Evolutionary conservation across 2,113 vertebrate genomes (phyloP).

Genomic region (Dipodomys spectabilis): DNA sequence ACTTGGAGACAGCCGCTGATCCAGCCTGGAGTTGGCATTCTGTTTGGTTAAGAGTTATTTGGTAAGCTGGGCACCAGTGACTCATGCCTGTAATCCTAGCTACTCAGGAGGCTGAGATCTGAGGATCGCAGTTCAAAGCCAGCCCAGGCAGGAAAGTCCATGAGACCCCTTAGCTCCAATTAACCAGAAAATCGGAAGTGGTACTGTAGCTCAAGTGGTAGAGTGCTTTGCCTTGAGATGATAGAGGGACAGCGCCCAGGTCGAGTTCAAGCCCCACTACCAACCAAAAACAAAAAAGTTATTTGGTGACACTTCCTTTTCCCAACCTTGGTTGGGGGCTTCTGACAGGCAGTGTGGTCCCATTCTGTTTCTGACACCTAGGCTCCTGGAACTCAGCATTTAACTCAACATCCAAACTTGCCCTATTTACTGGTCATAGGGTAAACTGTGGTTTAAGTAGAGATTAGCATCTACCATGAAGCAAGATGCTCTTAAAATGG

Average conservation of each 20-base stretch:
- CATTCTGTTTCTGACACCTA: background rate
- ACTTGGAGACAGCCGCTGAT: slow-evolving; percentile 9
- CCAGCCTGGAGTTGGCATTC: background rate
- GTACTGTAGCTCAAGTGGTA: too few relatives aligned
- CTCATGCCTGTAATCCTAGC: too few relatives aligned
- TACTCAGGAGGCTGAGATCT: too few relatives aligned
- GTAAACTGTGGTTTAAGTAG: background rate
- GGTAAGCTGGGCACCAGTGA: too few relatives aligned
- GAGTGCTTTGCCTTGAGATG: too few relatives aligned
- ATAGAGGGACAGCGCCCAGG: too few relatives aligned
- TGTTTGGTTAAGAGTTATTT: background rate
- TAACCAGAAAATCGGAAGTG: too few relatives aligned
- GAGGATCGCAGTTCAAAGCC: too few relatives aligned
- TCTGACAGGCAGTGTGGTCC: background rate
- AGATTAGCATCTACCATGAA: background rate
- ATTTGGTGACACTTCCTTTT: background rate
- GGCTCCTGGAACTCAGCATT: background rate
- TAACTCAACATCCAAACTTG: background rate
- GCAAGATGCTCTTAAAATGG: background rate
- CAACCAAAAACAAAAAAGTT: background rate
- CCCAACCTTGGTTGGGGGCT: background rate
- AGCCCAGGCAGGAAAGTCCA: too few relatives aligned
- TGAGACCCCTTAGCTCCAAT: too few relatives aligned
- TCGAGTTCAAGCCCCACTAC: too few relatives aligned
- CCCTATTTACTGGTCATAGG: background rate